These are phyloP conservation scores for Pampus argenteus DNA, from an alignment of 2,797 vertebrate species.

Conservation along the genomic window DNA sequence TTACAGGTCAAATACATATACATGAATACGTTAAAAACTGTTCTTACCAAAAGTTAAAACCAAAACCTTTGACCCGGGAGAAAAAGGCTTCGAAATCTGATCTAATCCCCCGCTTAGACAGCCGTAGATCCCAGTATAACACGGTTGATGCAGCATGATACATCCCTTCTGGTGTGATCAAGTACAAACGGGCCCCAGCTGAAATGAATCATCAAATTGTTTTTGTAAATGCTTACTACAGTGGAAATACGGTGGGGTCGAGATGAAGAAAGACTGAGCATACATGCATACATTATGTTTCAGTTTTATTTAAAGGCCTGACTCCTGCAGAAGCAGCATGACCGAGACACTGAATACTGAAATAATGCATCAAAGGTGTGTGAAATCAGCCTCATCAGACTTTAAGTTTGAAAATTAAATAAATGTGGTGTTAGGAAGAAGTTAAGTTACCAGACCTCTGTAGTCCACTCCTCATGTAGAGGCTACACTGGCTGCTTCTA, in stretches of 20 bases:
- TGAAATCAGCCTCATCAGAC: no score
- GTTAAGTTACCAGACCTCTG: no score
- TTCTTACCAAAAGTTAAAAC: no score
- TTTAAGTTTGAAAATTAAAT: no score
- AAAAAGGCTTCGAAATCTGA: constrained; percentile 1
- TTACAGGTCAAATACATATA: no score
- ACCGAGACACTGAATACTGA: background rate
- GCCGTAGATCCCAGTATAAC: background rate
- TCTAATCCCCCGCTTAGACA: constrained; percentile 1
- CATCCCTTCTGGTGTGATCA: background rate
- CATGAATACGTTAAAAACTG: no score
- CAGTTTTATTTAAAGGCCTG: background rate
- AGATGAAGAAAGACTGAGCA: background rate
- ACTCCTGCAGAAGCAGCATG: background rate
- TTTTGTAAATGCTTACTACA: background rate
- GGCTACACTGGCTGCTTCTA: no score
- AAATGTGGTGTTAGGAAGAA: no score
- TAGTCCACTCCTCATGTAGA: no score
- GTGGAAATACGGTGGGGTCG: background rate
- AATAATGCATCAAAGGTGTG: background rate
- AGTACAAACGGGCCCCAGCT: constrained; percentile 8
- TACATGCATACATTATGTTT: no score
- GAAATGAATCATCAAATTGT: constrained; percentile 3
- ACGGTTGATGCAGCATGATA: background rate
- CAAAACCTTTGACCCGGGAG: no score